phyloP scores from a whole-genome alignment of 2,113 vertebrate species.

The Mesoclemmys tuberculata region DNA sequence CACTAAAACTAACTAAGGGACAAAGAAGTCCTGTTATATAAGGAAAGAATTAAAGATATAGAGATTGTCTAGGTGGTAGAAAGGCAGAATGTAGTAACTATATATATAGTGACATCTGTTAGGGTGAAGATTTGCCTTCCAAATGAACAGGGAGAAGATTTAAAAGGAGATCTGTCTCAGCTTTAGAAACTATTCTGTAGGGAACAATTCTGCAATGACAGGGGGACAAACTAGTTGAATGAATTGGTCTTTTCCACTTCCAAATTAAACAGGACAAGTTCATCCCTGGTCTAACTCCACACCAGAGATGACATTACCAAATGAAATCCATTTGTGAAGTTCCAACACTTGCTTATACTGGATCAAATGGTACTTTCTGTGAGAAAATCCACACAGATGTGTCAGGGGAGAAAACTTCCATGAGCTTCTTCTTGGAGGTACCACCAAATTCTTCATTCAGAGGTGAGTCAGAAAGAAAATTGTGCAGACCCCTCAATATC shows the following conservation, averaged over 20 bases:
- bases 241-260: background rate
- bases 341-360: background rate
- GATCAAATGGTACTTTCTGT: background rate
- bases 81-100: background rate
- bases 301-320: background rate
- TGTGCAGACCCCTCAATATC: background rate
- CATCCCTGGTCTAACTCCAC: background rate
- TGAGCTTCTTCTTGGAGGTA: background rate
- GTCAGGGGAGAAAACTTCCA: background rate
- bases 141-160: background rate
- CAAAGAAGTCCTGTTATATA: background rate
- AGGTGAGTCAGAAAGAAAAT: background rate
- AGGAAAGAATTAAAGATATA: background rate
- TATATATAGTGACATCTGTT: background rate
- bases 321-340: background rate
- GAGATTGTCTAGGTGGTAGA: background rate
- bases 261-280: background rate
- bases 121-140: background rate
- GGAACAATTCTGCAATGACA: background rate
- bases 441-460: background rate
- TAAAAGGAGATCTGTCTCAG: constrained; percentile 4
- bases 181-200: background rate
- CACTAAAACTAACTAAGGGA: background rate
- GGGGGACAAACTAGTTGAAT: background rate
- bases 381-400: background rate